phyloP scores from a whole-genome alignment of 2,113 vertebrate species.

The Campylomormyrus numenius region DNA sequence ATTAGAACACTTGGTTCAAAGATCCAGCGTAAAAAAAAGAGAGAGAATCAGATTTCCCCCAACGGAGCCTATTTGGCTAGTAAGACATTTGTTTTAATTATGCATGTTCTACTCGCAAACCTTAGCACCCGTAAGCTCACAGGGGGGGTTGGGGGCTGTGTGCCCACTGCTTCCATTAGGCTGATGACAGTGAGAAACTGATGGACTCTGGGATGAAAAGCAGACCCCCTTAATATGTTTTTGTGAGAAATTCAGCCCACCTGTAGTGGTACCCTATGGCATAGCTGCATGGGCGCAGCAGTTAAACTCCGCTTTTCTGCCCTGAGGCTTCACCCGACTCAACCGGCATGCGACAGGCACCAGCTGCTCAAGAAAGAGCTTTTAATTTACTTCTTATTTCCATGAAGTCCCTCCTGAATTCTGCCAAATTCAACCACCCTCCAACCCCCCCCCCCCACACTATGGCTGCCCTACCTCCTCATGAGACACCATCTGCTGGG shows the following conservation, averaged over 20 bases:
- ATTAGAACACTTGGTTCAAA: background rate
- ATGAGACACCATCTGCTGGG: conserved; percentile 3
- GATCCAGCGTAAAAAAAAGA: background rate
- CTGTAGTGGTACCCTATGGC: background rate
- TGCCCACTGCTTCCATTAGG: background rate
- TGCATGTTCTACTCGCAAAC: background rate
- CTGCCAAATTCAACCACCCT: background rate
- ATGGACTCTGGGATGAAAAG: background rate
- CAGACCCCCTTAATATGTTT: background rate
- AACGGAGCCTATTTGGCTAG: background rate
- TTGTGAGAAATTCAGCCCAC: background rate
- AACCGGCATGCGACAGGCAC: background rate
- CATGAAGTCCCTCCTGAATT: background rate
- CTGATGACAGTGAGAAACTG: background rate
- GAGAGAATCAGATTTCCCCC: background rate
- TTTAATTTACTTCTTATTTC: conserved; percentile 17
- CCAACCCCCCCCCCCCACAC: background rate
- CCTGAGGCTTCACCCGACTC: background rate
- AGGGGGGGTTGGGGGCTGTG: background rate
- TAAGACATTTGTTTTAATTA: background rate
- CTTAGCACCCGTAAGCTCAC: background rate
- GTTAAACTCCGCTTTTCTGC: background rate
- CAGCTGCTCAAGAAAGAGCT: background rate
- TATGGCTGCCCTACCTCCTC: background rate
- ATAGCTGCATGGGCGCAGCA: background rate